Percentiles rank a stretch among this genome's conserved stretches.
phyloP scores from a whole-genome alignment of 2,113 vertebrate species.

The Eolophus roseicapilla region DNA sequence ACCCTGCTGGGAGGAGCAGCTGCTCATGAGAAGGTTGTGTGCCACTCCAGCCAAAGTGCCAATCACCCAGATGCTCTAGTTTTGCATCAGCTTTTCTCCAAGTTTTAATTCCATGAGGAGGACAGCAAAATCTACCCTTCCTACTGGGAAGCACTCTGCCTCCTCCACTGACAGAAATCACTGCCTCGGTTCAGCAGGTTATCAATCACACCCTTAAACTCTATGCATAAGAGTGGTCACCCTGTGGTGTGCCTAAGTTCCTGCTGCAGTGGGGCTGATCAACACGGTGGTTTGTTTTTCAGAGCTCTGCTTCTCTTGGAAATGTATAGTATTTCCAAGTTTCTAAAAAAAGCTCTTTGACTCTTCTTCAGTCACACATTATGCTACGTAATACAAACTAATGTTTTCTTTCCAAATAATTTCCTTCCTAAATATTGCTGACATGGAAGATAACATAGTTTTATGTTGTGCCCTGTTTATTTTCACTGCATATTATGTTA shows the following conservation, averaged over 20 bases:
- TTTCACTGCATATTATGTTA: slow-evolving; percentile 49
- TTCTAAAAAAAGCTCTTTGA: slow-evolving; percentile 19
- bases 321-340: not conserved
- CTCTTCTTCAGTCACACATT: slow-evolving; percentile 17
- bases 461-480: slow-evolving; percentile 35
- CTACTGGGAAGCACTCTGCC: not conserved
- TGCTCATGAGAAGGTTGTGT: not conserved
- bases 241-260: not conserved
- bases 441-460: slow-evolving; percentile 15
- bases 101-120: not conserved
- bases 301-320: slow-evolving; percentile 24
- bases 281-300: not conserved
- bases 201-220: not conserved
- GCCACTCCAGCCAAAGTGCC: not conserved
- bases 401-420: slow-evolving; percentile 52
- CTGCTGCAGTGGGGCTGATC: not conserved
- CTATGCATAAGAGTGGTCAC: not conserved
- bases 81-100: not conserved
- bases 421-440: slow-evolving; percentile 39
- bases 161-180: not conserved
- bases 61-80: not conserved
- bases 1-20: not conserved
- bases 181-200: not conserved
- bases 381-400: slow-evolving; percentile 32
- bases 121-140: not conserved